Percentiles rank a stretch among this genome's conserved stretches.
phyloP scores from a whole-genome alignment of 2,113 vertebrate genomes.

The Micronycteris hirsuta region DNA sequence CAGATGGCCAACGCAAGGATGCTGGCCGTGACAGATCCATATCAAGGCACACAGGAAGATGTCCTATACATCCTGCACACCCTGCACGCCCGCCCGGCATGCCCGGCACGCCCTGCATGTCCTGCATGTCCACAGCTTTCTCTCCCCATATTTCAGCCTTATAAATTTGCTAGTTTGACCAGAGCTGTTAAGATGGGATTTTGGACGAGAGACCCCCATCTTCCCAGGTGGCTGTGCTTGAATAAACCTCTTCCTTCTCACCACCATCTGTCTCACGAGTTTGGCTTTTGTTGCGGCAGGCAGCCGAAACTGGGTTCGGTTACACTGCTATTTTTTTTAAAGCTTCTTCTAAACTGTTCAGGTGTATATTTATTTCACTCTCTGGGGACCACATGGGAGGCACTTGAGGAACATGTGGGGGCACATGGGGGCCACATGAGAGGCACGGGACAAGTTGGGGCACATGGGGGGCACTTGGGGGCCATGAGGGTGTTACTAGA shows the following conservation, averaged over 20 bases:
- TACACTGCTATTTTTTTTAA: not conserved
- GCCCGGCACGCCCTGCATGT: no score
- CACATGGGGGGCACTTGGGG: not conserved
- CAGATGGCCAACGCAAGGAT: not conserved
- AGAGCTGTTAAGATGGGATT: not conserved
- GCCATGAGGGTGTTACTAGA: not conserved
- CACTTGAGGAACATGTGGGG: not conserved
- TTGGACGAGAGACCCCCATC: not conserved
- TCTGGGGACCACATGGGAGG: not conserved
- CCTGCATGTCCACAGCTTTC: not conserved
- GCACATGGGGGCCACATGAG: not conserved
- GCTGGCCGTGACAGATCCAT: not conserved
- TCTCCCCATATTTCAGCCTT: not conserved
- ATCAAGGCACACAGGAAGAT: not conserved
- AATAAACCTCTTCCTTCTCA: not conserved
- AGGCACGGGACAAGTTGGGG: not conserved
- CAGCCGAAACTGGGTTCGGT: not conserved
- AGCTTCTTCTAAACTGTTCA: not conserved
- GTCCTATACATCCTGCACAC: not conserved
- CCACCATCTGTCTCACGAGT: not conserved
- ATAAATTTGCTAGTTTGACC: not conserved
- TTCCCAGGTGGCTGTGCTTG: not conserved
- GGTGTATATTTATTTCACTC: not conserved
- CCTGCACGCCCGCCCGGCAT: no score
- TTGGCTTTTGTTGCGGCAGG: not conserved